A percentile compares a stretch with the other conserved stretches of the same genome.
Conservation (phyloP, 2,113 vertebrate species). For the Callopanchax toddi region DNA sequence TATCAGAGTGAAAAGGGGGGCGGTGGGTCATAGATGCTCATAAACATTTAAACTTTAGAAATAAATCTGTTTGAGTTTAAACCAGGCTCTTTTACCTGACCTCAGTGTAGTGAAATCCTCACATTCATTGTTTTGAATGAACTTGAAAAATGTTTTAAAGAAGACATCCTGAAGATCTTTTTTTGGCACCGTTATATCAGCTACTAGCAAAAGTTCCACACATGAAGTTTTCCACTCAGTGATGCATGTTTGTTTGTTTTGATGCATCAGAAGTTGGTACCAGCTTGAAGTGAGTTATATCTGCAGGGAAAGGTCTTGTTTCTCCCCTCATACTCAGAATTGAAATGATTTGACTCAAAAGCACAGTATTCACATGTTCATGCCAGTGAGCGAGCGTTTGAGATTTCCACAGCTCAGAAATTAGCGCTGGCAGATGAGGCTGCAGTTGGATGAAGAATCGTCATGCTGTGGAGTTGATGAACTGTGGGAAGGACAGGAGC, state of each 20-base stretch:
- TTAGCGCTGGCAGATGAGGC: slow-evolving; percentile 89
- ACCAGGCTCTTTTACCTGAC: too few species aligned
- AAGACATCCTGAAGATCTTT: too few species aligned
- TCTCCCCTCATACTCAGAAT: not conserved
- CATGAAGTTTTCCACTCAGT: not conserved
- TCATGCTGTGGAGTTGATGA: slow-evolving; percentile 99
- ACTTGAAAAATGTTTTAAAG: too few species aligned
- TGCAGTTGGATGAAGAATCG: slow-evolving; percentile 85
- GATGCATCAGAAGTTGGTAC: too few species aligned
- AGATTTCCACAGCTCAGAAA: slow-evolving; percentile 77
- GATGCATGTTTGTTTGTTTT: not conserved
- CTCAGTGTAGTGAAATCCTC: too few species aligned
- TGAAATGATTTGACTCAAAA: slow-evolving; percentile 26
- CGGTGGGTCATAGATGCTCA: too few species aligned
- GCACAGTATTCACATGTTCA: slow-evolving; percentile 33
- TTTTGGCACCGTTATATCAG: not conserved
- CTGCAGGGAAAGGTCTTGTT: not conserved
- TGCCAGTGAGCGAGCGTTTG: slow-evolving; percentile 37
- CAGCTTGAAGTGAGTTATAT: not conserved
- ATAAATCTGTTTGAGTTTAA: too few species aligned
- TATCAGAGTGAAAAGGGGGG: not conserved
- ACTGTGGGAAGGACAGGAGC: slow-evolving; percentile 96
- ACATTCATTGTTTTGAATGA: too few species aligned
- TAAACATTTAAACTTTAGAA: too few species aligned
- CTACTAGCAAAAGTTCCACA: not conserved